Evolutionary conservation across 1,140 invertebrate genomes (phyloP).

Genomic region (Aphidius gifuensis): DNA sequence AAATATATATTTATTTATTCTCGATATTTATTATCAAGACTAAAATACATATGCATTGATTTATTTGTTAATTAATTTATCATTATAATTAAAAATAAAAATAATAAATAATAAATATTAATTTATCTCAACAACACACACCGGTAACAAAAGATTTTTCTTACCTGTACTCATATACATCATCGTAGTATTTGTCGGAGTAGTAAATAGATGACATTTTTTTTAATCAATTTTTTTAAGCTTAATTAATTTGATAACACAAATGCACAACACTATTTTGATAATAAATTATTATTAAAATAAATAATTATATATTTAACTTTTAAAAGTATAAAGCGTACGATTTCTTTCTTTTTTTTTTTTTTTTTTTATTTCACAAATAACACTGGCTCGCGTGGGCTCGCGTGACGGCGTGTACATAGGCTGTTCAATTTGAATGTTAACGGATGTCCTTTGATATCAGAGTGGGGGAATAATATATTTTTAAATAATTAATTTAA

Average conservation of each 20-base stretch:
- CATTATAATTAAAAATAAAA: not conserved
- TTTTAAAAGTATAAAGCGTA: too few species aligned
- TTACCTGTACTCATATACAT: conserved; percentile 82
- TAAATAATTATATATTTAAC: too few species aligned
- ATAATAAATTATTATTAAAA: not conserved
- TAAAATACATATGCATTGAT: not conserved
- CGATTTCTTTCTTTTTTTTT: conserved; percentile 11
- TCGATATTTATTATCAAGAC: not conserved
- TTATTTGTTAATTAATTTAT: not conserved
- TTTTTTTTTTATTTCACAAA: conserved; percentile 19
- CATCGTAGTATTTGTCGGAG: conserved; percentile 88
- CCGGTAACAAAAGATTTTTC: conserved; percentile 11
- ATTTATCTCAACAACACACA: not conserved
- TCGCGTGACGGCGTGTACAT: conserved; percentile 1
- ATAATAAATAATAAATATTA: not conserved
- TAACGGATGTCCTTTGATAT: conserved; percentile 13
- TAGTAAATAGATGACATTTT: conserved; percentile 67
- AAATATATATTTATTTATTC: too few species aligned
- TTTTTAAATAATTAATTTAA: too few species aligned
- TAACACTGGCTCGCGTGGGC: conserved; percentile 19
- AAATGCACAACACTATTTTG: not conserved
- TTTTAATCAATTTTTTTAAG: conserved; percentile 4
- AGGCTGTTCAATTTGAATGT: conserved; percentile 36
- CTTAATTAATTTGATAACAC: conserved; percentile 4
- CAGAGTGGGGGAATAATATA: too few species aligned